A percentile compares a stretch with the other conserved stretches of the same genome.
Evolutionary conservation across 2,113 vertebrate species (phyloP).

Genomic region (Xiphophorus maculatus): DNA sequence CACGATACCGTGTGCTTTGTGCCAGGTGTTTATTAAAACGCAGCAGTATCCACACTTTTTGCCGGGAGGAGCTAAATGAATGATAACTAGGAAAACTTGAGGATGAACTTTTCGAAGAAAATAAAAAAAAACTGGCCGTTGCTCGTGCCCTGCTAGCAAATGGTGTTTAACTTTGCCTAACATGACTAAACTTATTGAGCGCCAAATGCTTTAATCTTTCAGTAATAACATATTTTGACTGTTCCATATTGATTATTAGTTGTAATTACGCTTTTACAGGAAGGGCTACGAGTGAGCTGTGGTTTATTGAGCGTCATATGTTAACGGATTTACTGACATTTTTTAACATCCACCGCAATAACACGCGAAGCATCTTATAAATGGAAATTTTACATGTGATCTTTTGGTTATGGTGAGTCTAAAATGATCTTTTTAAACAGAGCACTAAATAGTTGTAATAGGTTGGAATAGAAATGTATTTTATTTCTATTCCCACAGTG

Average conservation of each 20-base stretch:
- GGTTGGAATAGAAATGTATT: too few species aligned
- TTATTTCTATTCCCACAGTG: too few species aligned
- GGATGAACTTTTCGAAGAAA: neutral
- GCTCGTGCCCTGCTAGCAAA: neutral
- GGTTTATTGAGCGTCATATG: too few species aligned
- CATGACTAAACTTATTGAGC: neutral
- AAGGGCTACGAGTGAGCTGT: too few species aligned
- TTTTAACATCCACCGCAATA: too few species aligned
- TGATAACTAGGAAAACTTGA: neutral
- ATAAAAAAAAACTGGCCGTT: neutral
- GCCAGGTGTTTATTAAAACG: neutral
- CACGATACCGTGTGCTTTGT: slow-evolving; percentile 25
- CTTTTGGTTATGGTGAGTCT: too few species aligned
- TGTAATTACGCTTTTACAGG: neutral
- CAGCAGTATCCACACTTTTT: accelerated
- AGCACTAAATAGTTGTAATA: too few species aligned
- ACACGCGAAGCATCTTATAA: too few species aligned
- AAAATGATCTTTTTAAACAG: too few species aligned
- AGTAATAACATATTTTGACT: neutral
- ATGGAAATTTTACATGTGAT: too few species aligned
- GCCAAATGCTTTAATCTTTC: neutral
- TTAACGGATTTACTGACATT: too few species aligned
- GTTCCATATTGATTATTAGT: neutral
- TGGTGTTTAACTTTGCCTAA: neutral
- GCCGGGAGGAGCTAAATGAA: neutral